Evolutionary conservation across 2,797 vertebrate genomes (phyloP), one percentile per base, ranked within the genome.

Genomic region (Mormyrops boulengeri): DNA sequence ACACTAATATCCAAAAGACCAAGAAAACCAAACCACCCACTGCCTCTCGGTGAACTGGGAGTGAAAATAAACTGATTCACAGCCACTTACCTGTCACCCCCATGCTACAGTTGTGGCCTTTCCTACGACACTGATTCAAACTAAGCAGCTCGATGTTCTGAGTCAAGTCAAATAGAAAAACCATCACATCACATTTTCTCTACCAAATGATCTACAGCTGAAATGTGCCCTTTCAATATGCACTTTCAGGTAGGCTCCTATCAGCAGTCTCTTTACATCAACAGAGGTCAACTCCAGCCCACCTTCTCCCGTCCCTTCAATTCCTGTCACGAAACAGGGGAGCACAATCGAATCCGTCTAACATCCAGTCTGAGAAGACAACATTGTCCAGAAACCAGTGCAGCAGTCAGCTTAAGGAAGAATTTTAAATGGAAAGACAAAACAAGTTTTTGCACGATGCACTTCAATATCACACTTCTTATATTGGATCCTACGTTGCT

Each of bases 251-350:
- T 14, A 55, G 6, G 50, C 12, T 87, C 11, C 26, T 26, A 22
- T 52, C 49, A 30, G 47, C 4, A 4, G 1, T 1, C 47, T 0
- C 57, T n/a, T 41, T 5, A 49, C 4, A 4, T 38, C 30, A 26
- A 52, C 82, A 9, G 60, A 82, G 4, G 77, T 82, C 77, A 69
- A 82, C 8, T 47, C 34, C 38, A 47, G 38, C 17, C 77, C 19
- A 82, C 19, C 38, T 17, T 47, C 44, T 47, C 77, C 41, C n/a
- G 41, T 17, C 38, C 19, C 14, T 66, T 66, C 1, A 84, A n/a
- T 84, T 84, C 38, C 80, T 22, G 82, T 26, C 47, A 47, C 8
- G n/a, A 96, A 96, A 95, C 2, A 11, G 73, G 38, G 14, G 38
- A 44, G 38, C 34, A 2, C 17, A 38, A 80, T 44, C 38, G n/a